Evolutionary conservation across 2,113 vertebrate genomes (phyloP), one percentile per base, ranked within the genome.

Genomic region (Todiramphus saurophagus): DNA sequence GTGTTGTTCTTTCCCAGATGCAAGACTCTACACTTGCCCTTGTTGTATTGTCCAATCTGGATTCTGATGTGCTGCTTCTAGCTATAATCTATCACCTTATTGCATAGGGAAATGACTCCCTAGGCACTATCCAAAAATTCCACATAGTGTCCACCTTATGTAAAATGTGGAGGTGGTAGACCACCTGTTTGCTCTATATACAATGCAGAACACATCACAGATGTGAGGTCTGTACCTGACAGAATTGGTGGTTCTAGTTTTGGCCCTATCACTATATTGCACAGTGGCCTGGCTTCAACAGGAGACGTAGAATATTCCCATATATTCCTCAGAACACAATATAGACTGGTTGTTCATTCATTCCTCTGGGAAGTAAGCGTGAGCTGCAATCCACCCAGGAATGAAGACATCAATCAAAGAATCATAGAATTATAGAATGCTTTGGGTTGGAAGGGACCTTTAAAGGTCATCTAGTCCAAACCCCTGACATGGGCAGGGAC

Each of bases 251-350:
- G 10, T 41, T 75, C 27, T 30, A 51, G 11, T 56, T 90, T 41
- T 70, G 12, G 7, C 19, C 16, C 11, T 30, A 16, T 35, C 27
- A 39, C 77, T 76, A 4, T n/a, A 25, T 39, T 77, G 11, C 9
- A 62, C 3, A 62, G 12, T 28, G 14, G 17, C 33, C 19, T 50
- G 37, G 3, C 5, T 82, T 69, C 56, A 82, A 16, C 15, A 30
- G 16, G 27, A 67, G 3, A 3, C 2, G 3, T 43, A 58, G 11
- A 84, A 70, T 16, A 33, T 33, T 0, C 1, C 50, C 23, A 25
- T 51, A 51, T 51, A 25, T 25, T 53, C 9, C 7, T 12, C 31
- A 68, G 46, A 78, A 59, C 13, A 77, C 33, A 58, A 1, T 13
- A 13, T 19, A 44, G 30, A n/a, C 16, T 28, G 15, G 13, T 27